Conservation (phyloP, 1,140 invertebrate genomes). For the Anastrepha ludens region DNA sequence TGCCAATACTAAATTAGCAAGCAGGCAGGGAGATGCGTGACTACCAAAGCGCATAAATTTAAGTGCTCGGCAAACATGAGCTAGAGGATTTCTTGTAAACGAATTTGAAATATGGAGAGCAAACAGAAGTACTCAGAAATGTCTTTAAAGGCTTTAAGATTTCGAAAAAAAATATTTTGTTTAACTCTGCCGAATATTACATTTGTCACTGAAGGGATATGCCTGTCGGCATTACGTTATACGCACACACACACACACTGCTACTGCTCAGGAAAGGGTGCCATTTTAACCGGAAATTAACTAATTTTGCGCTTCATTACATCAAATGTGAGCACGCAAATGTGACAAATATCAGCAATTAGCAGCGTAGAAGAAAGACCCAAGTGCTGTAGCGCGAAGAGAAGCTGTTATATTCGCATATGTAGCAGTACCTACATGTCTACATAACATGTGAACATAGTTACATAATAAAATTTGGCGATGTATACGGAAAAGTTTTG, state of each 20-base stretch:
- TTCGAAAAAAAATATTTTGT: neutral
- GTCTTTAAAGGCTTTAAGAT: neutral
- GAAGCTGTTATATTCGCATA: neutral
- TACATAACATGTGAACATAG: neutral
- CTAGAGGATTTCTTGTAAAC: neutral
- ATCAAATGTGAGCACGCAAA: slow-evolving; percentile 47
- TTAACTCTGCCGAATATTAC: neutral
- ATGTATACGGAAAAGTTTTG: no score
- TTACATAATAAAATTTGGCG: no score
- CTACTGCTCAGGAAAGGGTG: neutral
- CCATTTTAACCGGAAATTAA: slow-evolving; percentile 47
- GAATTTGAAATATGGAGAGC: neutral
- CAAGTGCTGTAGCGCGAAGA: neutral
- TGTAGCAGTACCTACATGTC: neutral
- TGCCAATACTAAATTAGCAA: slow-evolving; percentile 37
- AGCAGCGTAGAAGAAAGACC: neutral
- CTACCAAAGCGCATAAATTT: neutral
- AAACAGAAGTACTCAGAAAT: neutral
- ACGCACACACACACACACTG: no score
- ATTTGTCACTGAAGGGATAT: neutral
- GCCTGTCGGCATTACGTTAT: neutral
- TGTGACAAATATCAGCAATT: slow-evolving; percentile 37
- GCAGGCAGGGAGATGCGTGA: neutral
- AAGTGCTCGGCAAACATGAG: slow-evolving; percentile 28
- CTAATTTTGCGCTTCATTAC: slow-evolving; percentile 56